A percentile compares a stretch with the other conserved stretches of the same genome.
Conservation (phyloP, 2,888 invertebrate genomes). For the Himalopsyche anomala region DNA sequence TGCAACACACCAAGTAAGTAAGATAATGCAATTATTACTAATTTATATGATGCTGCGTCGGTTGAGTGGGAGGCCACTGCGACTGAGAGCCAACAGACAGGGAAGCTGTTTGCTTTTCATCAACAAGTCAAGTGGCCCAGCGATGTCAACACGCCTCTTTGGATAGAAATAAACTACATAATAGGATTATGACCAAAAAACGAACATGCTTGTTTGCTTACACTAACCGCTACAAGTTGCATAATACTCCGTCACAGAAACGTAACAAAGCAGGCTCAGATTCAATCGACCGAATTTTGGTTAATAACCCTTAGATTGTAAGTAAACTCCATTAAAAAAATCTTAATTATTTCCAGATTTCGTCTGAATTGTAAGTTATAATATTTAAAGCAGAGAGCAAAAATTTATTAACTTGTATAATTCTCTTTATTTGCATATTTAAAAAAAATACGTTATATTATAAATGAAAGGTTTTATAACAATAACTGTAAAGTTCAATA, state of each 20-base stretch:
- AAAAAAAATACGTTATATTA: no score
- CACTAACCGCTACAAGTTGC: background rate
- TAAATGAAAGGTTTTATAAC: no score
- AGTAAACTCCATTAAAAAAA: no score
- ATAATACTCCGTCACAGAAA: background rate
- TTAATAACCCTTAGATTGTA: no score
- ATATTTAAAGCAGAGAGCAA: no score
- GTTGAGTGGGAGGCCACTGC: slow-evolving; percentile 12
- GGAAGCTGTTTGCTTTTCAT: slow-evolving; percentile 43
- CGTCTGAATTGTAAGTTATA: no score
- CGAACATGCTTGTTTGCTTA: background rate
- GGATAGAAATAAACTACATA: slow-evolving; percentile 3
- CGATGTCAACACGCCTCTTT: slow-evolving; percentile 13
- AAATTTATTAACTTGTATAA: no score
- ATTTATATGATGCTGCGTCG: background rate
- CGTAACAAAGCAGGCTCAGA: background rate
- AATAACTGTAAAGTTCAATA: no score
- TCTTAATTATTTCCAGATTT: no score
- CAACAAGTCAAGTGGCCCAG: slow-evolving; percentile 21
- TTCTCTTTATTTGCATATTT: no score
- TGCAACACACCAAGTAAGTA: slow-evolving; percentile 4
- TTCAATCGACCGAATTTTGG: no score
- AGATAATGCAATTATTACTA: slow-evolving; percentile 28
- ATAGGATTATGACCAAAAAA: slow-evolving; percentile 21
- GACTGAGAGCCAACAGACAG: background rate